Evolutionary conservation across 2,888 invertebrate species (phyloP).

Genomic region (Suillia variegata): DNA sequence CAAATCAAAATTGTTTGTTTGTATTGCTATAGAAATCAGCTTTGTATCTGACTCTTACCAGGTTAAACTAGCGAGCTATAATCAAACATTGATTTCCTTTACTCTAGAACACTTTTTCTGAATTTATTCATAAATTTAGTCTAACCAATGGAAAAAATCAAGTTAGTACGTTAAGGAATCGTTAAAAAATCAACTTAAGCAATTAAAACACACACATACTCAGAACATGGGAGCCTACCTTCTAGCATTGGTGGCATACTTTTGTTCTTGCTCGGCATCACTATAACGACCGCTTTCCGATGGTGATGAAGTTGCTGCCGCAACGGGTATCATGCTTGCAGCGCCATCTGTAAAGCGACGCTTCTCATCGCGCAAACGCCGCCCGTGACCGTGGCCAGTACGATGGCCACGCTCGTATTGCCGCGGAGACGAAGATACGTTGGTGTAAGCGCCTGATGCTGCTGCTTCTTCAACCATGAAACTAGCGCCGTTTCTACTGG

Average conservation of each 20-base stretch:
- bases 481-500: conserved; percentile 1
- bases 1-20: no score
- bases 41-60: no score
- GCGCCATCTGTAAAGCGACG: conserved; percentile 39
- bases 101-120: no score
- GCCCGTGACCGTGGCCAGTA: conserved; percentile 9
- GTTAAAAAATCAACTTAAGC: no score
- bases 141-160: no score
- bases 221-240: no score
- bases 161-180: no score
- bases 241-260: conserved; percentile 46
- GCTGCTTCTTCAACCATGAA: background rate
- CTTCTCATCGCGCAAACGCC: conserved; percentile 36
- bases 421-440: background rate
- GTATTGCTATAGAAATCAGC: no score
- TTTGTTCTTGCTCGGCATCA: conserved; percentile 27
- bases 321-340: conserved; percentile 20
- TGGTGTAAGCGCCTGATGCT: background rate
- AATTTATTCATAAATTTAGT: no score
- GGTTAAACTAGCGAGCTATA: no score
- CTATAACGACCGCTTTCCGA: conserved; percentile 17
- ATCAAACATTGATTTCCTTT: no score
- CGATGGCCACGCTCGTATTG: conserved; percentile 23
- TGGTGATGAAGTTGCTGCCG: conserved; percentile 15
- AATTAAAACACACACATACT: no score